Percentiles rank a stretch among this genome's conserved stretches.
Evolutionary conservation across 2,888 invertebrate genomes (phyloP).

Genomic region (Isotomurus palustris): DNA sequence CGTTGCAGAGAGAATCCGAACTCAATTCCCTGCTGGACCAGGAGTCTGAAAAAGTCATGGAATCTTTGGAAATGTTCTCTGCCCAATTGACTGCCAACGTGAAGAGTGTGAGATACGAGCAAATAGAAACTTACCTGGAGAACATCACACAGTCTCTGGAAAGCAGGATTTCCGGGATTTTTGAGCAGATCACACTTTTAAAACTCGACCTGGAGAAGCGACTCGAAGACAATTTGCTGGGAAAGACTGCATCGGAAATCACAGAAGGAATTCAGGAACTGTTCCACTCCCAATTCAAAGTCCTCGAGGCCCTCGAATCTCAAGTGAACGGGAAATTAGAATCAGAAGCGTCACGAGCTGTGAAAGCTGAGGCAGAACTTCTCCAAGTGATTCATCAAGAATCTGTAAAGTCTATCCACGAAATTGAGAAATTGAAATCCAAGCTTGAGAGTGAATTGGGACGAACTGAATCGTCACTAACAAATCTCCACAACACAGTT

Average conservation of each 20-base stretch:
- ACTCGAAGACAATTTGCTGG: background rate
- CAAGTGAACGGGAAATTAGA: background rate
- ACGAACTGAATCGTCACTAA: background rate
- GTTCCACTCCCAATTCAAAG: background rate
- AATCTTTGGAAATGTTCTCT: too few relatives aligned
- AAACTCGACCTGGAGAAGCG: background rate
- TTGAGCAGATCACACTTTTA: background rate
- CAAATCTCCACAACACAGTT: background rate
- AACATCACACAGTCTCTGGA: too few relatives aligned
- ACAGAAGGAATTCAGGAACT: background rate
- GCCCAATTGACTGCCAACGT: too few relatives aligned
- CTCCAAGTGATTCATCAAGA: background rate
- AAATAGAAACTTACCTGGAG: too few relatives aligned
- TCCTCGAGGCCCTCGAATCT: background rate
- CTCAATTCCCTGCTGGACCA: too few relatives aligned
- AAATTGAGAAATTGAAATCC: slow-evolving; percentile 8
- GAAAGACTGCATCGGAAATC: background rate
- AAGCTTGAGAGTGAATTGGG: slow-evolving; percentile 6
- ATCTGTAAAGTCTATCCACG: slow-evolving; percentile 5
- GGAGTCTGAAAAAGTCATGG: too few relatives aligned
- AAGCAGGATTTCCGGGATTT: background rate
- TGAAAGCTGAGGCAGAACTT: slow-evolving; percentile 9
- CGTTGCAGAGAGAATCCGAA: too few relatives aligned
- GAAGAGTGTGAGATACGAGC: too few relatives aligned
- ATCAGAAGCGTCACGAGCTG: slow-evolving; percentile 1